phyloP scores from a whole-genome alignment of 2,797 vertebrate species.

The Monodelphis domestica region DNA sequence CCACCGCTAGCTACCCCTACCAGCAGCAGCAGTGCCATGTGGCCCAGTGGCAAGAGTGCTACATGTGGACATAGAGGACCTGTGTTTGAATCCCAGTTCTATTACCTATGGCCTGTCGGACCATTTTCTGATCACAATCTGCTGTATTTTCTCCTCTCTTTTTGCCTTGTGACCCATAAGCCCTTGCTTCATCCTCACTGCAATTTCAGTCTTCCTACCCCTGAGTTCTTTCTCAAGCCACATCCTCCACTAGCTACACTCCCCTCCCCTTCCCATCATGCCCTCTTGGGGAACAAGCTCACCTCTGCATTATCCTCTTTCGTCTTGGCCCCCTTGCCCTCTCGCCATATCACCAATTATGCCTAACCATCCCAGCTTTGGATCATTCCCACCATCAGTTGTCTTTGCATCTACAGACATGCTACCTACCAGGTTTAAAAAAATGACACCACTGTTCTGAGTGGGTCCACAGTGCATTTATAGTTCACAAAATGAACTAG shows the following conservation, averaged over 20 bases:
- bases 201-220: not conserved
- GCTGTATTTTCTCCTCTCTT: not conserved
- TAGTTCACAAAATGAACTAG: not conserved
- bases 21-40: not conserved
- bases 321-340: not conserved
- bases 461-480: not conserved
- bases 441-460: not conserved
- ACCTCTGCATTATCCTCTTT: not conserved
- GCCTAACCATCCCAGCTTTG: not conserved
- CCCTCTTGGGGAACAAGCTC: not conserved
- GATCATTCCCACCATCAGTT: not conserved
- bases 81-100: too few species aligned
- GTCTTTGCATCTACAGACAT: not conserved
- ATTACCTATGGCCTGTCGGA: not conserved
- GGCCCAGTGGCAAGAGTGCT: too few species aligned
- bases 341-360: not conserved
- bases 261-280: not conserved
- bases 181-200: too few species aligned
- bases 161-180: not conserved
- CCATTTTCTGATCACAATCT: too few species aligned
- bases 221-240: not conserved
- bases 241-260: not conserved
- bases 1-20: fast-evolving
- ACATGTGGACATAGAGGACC: too few species aligned
- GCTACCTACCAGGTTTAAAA: not conserved